Percentiles rank a stretch among this genome's conserved stretches.
Conservation (phyloP, 2,888 invertebrate genomes). For the Corythucha ciliata region DNA sequence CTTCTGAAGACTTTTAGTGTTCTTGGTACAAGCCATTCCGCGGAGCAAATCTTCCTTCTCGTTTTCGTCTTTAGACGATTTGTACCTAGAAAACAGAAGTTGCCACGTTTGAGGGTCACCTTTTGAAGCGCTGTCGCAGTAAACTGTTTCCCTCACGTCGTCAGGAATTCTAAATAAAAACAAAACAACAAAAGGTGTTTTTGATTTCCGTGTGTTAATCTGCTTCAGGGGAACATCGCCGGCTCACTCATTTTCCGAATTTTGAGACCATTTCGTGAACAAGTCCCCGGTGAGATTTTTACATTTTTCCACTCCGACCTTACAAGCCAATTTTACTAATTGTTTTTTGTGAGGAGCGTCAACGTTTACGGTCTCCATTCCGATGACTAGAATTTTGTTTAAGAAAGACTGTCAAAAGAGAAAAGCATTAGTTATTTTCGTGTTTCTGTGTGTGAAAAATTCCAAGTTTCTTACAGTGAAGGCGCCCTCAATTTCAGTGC, state of each 20-base stretch:
- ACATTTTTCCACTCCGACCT: conserved; percentile 23
- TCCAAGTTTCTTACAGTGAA: conserved; percentile 18
- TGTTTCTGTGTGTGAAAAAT: background rate
- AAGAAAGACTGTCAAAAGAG: conserved; percentile 21
- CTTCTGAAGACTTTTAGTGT: conserved; percentile 21
- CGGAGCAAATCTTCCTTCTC: conserved; percentile 27
- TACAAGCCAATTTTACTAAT: conserved; percentile 23
- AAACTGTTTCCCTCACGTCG: conserved; percentile 24
- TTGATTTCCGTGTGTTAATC: no score
- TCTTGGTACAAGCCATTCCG: conserved; percentile 25
- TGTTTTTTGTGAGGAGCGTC: conserved; percentile 26
- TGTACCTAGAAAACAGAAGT: conserved; percentile 17
- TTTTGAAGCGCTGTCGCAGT: conserved; percentile 23
- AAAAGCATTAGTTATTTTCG: background rate
- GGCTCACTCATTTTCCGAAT: conserved; percentile 17
- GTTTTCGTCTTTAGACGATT: conserved; percentile 6
- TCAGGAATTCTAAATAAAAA: conserved; percentile 22
- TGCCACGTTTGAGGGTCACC: conserved; percentile 26
- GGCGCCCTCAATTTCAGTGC: conserved; percentile 21
- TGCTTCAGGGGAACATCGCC: no score
- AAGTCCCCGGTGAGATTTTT: conserved; percentile 18
- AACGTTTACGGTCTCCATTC: conserved; percentile 19
- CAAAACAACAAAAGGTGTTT: no score
- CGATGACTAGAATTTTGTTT: conserved; percentile 20
- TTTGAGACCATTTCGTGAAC: conserved; percentile 24